Evolutionary conservation across 2,113 vertebrate genomes (phyloP), one percentile per base, ranked within the genome.

Genomic region (Vulpes ferrilata): DNA sequence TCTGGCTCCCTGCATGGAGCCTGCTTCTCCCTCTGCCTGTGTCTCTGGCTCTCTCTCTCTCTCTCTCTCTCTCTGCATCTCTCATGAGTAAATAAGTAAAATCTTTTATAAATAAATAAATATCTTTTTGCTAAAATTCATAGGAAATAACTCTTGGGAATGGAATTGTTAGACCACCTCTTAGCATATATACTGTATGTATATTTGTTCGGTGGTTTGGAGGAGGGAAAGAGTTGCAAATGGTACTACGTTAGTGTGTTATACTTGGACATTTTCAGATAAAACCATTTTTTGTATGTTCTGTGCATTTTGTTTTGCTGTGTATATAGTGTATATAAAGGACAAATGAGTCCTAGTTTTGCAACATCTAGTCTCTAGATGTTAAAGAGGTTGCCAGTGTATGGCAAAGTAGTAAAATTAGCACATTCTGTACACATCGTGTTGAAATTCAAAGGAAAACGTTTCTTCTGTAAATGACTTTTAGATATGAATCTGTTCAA

Each of bases 371-470:
- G 73, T 87, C 65, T 85, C 23, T 90, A 92, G 64, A 92, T 71
- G 60, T 82, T 79, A 90, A 67, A 96, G 74, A 81, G 79, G 85
- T 96, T 96, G 90, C 84, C 35, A 76, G 51, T 93, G 69, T 88
- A 86, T 83, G 53, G 96, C 90, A 81, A 93, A 51, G 38, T 88
- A 94, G 43, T 92, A 73, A 96, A 97, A 71, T 71, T 71, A 95
- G 25, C 79, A 62, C 53, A 93, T 93, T 95, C 69, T 94, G 17
- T 94, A 93, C 2, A 15, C 53, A 82, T 88, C 82, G 53, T 88
- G 62, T 91, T 96, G 73, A 90, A 94, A 86, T 88, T 94, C 55
- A 80, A 59, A 93, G 92, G 19, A 73, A 95, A 69, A 17, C 32
- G 79, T 91, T 38, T 62, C 53, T 83, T 71, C 23, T 94, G 6